Base-by-base conservation (phyloP, 2,113 vertebrate genomes). In the Podarcis muralis region DNA sequence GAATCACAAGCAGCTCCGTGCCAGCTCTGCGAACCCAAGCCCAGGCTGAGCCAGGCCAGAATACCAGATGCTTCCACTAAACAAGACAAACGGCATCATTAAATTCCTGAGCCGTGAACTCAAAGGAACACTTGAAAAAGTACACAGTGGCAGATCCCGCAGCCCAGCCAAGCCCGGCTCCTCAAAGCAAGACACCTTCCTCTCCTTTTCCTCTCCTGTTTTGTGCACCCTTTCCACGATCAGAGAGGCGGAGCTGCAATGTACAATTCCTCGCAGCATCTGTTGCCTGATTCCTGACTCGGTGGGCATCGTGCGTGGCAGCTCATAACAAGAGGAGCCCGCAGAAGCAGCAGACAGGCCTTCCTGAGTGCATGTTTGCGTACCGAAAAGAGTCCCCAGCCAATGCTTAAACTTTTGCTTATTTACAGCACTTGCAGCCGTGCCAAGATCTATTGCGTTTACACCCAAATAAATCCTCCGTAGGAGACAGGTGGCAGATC, bases 381-480 rank as follows among this genome's bases (percentile, higher is more conserved):
- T 3, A 59, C 57, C 23, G 37, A 8, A 87, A 35, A 71, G 59
- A 85, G 85, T 89, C 84, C 87, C 35, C 0, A 5, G 84, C 65
- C 87, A 89, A 88, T 69, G 84, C 87, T 94, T 94, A 93, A 93
- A 95, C 89, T 95, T 95, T 27, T 89, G 89, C 90, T 95, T 95
- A 95, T 95, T 95, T 95, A 94, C 94, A 88, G 90, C 94, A 87
- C 81, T 86, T 87, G 92, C 84, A 90, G 89, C 91, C 80, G 82
- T 90, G 93, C 91, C 87, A 95, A 96, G 95, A 95, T 94, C 95
- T 95, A 95, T 92, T 88, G 93, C 95, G 90, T 93, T 94, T 92
- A 89, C 91, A 90, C 93, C 90, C 89, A 90, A 89, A 95, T 96
- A 95, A 96, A 96, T 96, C 92, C 90, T 95, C 90, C 78, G 37